Conservation (phyloP, 64 coral and sea anemone genomes). For the Pachyseris speciosa region DNA sequence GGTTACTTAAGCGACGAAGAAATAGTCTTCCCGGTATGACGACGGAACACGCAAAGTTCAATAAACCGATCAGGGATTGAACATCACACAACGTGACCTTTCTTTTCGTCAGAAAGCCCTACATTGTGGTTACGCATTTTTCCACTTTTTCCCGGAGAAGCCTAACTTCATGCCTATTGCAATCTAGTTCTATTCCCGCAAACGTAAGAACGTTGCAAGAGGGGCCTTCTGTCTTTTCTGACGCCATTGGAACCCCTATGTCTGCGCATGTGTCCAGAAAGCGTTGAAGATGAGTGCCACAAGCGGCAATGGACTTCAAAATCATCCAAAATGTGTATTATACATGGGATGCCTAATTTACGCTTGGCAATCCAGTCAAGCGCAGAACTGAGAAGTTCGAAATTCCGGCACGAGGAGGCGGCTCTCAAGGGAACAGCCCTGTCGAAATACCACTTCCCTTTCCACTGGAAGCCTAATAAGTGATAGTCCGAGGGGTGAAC, state of each 20-base stretch:
- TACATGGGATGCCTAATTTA: constrained; percentile 10
- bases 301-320: not conserved
- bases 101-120: not conserved
- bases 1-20: not conserved
- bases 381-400: not conserved
- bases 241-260: not conserved
- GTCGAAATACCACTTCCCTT: constrained; percentile 28
- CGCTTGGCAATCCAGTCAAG: constrained; percentile 23
- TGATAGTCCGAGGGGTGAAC: constrained; percentile 44
- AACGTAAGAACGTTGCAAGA: not conserved
- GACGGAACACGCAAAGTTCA: constrained; percentile 5
- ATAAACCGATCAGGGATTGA: not conserved
- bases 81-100: not conserved
- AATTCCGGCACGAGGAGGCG: no score
- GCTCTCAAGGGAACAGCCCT: no score
- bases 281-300: not conserved
- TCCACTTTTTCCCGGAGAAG: not conserved
- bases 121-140: not conserved
- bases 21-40: not conserved
- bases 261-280: not conserved
- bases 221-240: constrained; percentile 17
- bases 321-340: constrained; percentile 23
- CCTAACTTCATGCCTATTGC: not conserved
- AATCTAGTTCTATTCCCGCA: constrained; percentile 31
- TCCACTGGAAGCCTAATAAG: constrained; percentile 60